Percentiles rank a stretch among this genome's conserved stretches.
Evolutionary conservation across 2,888 invertebrate species (phyloP).

Genomic region (Xestia ashworthii): DNA sequence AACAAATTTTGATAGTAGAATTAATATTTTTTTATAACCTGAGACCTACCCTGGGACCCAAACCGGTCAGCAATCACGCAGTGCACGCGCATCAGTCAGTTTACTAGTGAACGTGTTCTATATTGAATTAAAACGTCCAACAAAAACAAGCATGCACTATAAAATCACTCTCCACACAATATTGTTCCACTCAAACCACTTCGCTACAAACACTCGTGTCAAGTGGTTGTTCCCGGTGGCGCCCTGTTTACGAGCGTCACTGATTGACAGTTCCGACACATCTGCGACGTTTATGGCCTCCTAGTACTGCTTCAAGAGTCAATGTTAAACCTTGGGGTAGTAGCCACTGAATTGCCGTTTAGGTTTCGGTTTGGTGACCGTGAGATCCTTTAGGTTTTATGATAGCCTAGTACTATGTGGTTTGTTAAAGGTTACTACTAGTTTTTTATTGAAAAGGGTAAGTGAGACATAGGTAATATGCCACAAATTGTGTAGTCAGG

Average conservation of each 20-base stretch:
- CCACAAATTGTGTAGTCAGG: neutral
- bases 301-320: slow-evolving; percentile 9
- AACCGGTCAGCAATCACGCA: neutral
- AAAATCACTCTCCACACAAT: neutral
- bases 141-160: slow-evolving; percentile 1
- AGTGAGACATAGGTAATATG: neutral
- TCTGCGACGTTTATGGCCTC: neutral
- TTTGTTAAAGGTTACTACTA: neutral
- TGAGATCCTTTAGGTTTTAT: slow-evolving; percentile 12
- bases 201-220: slow-evolving; percentile 1
- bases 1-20: neutral
- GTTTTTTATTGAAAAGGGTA: neutral
- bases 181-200: slow-evolving; percentile 6
- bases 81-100: neutral
- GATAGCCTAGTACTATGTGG: slow-evolving; percentile 16
- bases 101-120: neutral
- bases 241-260: slow-evolving; percentile 26
- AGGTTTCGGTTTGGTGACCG: neutral
- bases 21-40: neutral
- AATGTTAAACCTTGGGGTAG: slow-evolving; percentile 4
- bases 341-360: neutral
- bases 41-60: neutral
- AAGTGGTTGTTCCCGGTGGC: neutral
- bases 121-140: neutral
- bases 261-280: slow-evolving; percentile 38